Evolutionary conservation across 2,888 invertebrate species (phyloP).

Genomic region (Chydorus sphaericus): DNA sequence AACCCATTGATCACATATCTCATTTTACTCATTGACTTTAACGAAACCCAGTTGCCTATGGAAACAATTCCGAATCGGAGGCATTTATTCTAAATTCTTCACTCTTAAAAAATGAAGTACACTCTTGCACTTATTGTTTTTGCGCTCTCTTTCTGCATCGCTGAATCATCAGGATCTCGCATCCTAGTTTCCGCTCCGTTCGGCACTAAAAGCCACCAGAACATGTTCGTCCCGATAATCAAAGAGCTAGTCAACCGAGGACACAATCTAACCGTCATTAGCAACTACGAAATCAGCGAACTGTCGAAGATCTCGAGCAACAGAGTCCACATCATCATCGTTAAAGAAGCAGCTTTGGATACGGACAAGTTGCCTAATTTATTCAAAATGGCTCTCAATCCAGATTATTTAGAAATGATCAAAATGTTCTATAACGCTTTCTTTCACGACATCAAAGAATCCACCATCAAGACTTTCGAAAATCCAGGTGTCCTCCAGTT

Average conservation of each 20-base stretch:
- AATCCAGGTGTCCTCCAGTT: conserved; percentile 15
- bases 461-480: conserved; percentile 14
- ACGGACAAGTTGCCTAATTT: background rate
- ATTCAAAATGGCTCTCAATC: background rate
- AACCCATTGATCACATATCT: too few relatives aligned
- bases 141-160: background rate
- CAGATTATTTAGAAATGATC: background rate
- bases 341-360: background rate
- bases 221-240: conserved; percentile 29
- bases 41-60: too few relatives aligned
- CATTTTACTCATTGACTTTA: too few relatives aligned
- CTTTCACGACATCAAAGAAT: background rate
- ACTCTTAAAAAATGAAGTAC: too few relatives aligned
- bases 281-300: conserved; percentile 6
- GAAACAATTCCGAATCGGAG: too few relatives aligned
- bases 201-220: conserved; percentile 34
- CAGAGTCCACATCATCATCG: background rate
- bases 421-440: background rate
- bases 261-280: conserved; percentile 23
- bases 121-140: too few relatives aligned
- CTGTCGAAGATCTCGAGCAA: background rate
- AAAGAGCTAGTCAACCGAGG: conserved; percentile 22
- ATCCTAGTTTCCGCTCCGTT: conserved; percentile 9
- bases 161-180: background rate
- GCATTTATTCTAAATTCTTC: too few relatives aligned